These are phyloP conservation scores for Brachionichthys hirsutus DNA, from an alignment of 2,113 vertebrate species.

Conservation along the genomic window DNA sequence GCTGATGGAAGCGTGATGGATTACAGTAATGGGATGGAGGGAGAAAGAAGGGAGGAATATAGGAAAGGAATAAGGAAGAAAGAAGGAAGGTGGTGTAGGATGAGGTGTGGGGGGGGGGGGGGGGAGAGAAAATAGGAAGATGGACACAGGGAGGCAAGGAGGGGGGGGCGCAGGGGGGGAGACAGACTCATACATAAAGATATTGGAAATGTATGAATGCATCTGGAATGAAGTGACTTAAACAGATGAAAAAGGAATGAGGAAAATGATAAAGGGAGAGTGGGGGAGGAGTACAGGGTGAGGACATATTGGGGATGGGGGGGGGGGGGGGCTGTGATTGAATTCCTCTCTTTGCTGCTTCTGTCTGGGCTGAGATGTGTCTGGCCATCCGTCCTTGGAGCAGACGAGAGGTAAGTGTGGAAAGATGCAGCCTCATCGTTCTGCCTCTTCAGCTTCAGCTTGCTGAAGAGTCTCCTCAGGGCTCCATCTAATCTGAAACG, in stretches of 20 bases:
- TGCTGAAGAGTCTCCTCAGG: too few species aligned
- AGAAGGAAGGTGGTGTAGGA: background rate
- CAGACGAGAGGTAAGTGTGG: conserved; percentile 45
- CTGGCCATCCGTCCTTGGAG: conserved; percentile 66
- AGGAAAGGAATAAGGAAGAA: conserved; percentile 1
- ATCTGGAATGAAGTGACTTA: conserved; percentile 73
- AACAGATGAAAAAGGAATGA: conserved; percentile 61
- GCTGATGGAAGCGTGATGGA: conserved; percentile 83
- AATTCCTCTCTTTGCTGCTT: conserved; percentile 52
- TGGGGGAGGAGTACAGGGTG: conserved; percentile 18
- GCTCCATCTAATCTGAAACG: too few species aligned
- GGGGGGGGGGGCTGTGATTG: conserved; percentile 42
- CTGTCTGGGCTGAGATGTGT: conserved; percentile 54
- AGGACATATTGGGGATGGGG: conserved; percentile 23
- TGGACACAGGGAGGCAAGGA: background rate
- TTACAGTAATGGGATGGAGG: conserved; percentile 79
- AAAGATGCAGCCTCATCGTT: conserved; percentile 60
- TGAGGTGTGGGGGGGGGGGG: conserved; percentile 30
- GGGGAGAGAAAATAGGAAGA: background rate
- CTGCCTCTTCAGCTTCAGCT: conserved; percentile 49
- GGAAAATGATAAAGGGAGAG: conserved; percentile 57
- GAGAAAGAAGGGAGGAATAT: conserved; percentile 16
- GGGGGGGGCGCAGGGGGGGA: conserved; percentile 6
- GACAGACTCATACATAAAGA: conserved; percentile 76
- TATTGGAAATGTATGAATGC: conserved; percentile 77